Evolutionary conservation across 1,140 invertebrate genomes (phyloP).

Genomic region (Heliconius hermathena): DNA sequence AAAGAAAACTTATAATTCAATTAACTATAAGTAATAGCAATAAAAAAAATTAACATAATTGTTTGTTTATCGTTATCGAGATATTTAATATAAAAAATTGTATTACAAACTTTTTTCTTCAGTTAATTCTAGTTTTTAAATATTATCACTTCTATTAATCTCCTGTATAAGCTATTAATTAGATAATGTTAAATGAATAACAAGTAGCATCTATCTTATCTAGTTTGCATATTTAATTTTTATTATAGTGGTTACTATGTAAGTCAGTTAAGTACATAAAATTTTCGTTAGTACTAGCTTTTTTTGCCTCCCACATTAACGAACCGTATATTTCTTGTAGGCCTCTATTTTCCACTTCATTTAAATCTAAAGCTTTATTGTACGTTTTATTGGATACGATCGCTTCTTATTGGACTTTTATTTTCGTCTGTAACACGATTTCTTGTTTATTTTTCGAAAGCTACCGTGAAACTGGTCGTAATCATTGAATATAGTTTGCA

Average conservation of each 20-base stretch:
- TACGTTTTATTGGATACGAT: slow-evolving; percentile 51
- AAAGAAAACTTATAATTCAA: too few species aligned
- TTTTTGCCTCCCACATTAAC: slow-evolving; percentile 14
- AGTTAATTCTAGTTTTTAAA: neutral
- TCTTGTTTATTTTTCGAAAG: slow-evolving; percentile 58
- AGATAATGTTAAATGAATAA: neutral
- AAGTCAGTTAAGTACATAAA: neutral
- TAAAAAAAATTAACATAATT: too few species aligned
- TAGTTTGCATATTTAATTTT: neutral
- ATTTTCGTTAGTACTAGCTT: slow-evolving; percentile 16
- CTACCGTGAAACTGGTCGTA: slow-evolving; percentile 55
- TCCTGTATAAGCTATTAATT: neutral
- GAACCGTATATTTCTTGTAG: slow-evolving; percentile 7
- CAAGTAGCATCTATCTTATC: slow-evolving; percentile 17
- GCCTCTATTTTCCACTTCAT: slow-evolving; percentile 50
- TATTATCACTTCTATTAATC: neutral
- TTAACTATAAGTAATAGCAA: too few species aligned
- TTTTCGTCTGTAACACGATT: slow-evolving; percentile 55
- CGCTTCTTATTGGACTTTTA: slow-evolving; percentile 58
- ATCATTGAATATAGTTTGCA: slow-evolving; percentile 44
- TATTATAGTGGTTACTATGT: neutral
- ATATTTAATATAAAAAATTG: neutral
- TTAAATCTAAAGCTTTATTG: slow-evolving; percentile 52
- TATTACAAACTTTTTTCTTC: neutral
- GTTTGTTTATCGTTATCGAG: too few species aligned